A percentile compares a stretch with the other conserved stretches of the same genome.
These are phyloP conservation scores for Anoplius nigerrimus DNA, from an alignment of 2,888 invertebrate genomes.

Conservation along the genomic window DNA sequence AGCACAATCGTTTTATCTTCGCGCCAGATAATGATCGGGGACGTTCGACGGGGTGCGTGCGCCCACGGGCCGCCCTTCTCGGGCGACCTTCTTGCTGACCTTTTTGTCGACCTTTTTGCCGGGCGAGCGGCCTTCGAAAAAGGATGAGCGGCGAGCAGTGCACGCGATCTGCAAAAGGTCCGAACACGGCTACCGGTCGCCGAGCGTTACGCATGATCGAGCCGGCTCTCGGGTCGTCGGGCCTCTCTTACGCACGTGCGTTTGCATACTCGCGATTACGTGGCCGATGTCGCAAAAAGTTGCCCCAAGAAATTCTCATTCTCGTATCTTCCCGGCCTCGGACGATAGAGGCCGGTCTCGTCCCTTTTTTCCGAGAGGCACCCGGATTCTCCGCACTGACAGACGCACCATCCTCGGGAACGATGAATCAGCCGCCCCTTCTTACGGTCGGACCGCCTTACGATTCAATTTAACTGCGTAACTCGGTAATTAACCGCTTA, in stretches of 20 bases:
- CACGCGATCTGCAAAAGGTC: constrained; percentile 33
- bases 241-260: constrained; percentile 27
- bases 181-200: constrained; percentile 23
- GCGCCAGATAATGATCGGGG: constrained; percentile 35
- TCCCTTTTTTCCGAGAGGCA: background rate
- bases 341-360: no score
- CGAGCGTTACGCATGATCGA: constrained; percentile 34
- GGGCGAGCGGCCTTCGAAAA: constrained; percentile 17
- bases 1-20: constrained; percentile 36
- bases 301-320: no score
- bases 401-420: background rate
- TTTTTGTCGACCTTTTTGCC: constrained; percentile 20
- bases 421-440: background rate
- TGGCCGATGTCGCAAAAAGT: constrained; percentile 1
- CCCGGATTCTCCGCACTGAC: background rate
- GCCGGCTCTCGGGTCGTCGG: constrained; percentile 2
- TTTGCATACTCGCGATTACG: constrained; percentile 1
- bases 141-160: constrained; percentile 15
- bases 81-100: background rate
- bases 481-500: no score
- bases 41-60: background rate
- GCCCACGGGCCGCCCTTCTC: background rate
- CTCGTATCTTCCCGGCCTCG: background rate
- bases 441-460: no score
- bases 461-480: no score